Evolutionary conservation across 2,888 invertebrate genomes (phyloP).

Genomic region (Zhengitettix transpicula): DNA sequence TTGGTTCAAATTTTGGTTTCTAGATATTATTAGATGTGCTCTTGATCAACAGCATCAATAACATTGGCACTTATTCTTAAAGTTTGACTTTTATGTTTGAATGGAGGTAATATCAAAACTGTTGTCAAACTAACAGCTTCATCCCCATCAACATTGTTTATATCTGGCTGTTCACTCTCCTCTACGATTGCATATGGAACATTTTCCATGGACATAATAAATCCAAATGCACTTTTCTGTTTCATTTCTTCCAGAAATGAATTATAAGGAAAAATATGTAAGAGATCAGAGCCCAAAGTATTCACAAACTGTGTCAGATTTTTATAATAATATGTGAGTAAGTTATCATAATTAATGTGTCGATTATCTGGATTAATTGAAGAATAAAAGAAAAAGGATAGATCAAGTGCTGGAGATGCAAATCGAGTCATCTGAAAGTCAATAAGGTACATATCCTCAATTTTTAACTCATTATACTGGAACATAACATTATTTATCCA

Average conservation of each 20-base stretch:
- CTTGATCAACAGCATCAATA: conserved; percentile 44
- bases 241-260: conserved; percentile 36
- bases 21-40: conserved; percentile 13
- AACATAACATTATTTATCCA: conserved; percentile 59
- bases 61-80: conserved; percentile 43
- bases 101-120: conserved; percentile 43
- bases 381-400: conserved; percentile 5
- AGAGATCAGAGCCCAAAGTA: conserved; percentile 42
- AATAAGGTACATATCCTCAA: conserved; percentile 38
- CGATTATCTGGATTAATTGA: conserved; percentile 31
- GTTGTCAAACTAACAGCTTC: conserved; percentile 39
- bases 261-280: conserved; percentile 33
- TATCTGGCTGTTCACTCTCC: conserved; percentile 37
- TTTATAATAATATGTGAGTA: conserved; percentile 42
- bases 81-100: conserved; percentile 37
- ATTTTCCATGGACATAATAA: conserved; percentile 42
- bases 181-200: conserved; percentile 37
- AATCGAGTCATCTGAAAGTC: conserved; percentile 49
- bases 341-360: conserved; percentile 35
- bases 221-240: conserved; percentile 36
- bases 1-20: too few species aligned
- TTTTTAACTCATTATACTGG: conserved; percentile 21
- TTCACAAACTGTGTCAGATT: conserved; percentile 34
- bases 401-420: conserved; percentile 6
- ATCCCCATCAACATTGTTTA: conserved; percentile 38